Percentiles rank a stretch among this genome's conserved stretches.
Conservation (phyloP, 2,888 invertebrate species). For the Polymixis lichenea region DNA sequence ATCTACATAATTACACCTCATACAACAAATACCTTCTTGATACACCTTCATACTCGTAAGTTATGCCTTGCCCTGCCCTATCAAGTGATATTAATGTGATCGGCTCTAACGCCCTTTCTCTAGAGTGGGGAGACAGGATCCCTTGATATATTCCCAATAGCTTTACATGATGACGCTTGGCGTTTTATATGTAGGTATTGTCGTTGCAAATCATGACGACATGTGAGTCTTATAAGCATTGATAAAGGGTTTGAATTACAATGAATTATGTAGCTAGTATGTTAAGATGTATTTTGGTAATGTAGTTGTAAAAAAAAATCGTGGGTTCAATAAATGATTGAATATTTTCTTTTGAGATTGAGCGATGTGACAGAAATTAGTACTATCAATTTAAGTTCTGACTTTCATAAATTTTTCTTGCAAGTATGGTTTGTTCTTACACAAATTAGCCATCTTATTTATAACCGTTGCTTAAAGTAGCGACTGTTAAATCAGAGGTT, state of each 20-base stretch:
- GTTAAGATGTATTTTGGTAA: no score
- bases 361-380: no score
- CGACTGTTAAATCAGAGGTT: no score
- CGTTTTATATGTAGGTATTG: background rate
- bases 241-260: background rate
- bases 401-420: no score
- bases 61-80: no score
- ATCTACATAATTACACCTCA: background rate
- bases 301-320: background rate
- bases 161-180: background rate
- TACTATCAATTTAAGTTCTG: no score
- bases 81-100: constrained; percentile 3
- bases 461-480: no score
- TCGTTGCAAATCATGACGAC: background rate
- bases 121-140: background rate
- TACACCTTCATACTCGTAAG: background rate
- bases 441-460: no score
- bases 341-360: background rate
- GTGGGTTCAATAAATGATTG: background rate
- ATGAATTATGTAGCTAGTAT: background rate
- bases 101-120: background rate
- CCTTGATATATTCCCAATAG: constrained; percentile 23
- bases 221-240: background rate
- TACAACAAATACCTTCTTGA: background rate
- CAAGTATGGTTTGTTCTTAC: no score